Conservation (phyloP, 1,140 invertebrate genomes). For the Magallana angulata region DNA sequence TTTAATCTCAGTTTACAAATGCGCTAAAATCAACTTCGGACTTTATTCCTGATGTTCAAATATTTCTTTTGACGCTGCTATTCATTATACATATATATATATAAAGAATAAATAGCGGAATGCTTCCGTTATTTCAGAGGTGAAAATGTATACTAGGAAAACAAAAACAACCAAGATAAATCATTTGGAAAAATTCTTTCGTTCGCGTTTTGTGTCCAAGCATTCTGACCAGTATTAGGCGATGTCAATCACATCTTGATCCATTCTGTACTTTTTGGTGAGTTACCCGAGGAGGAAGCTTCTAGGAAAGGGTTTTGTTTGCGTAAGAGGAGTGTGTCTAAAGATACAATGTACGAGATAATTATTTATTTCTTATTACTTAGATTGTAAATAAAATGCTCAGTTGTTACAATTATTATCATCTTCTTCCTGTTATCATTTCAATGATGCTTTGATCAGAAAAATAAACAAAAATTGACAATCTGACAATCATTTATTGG, state of each 20-base stretch:
- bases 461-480: background rate
- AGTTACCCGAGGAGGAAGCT: background rate
- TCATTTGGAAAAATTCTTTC: background rate
- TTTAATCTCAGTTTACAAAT: too few relatives aligned
- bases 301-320: background rate
- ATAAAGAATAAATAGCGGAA: too few relatives aligned
- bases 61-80: too few relatives aligned
- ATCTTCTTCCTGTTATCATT: background rate
- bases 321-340: conserved; percentile 14
- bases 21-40: too few relatives aligned
- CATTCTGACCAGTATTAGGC: conserved; percentile 20
- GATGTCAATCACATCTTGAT: background rate
- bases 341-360: background rate
- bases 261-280: conserved; percentile 9
- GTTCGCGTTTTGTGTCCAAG: conserved; percentile 24
- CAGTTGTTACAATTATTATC: background rate
- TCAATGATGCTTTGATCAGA: conserved; percentile 1
- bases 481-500: background rate
- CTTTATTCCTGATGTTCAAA: too few relatives aligned
- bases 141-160: background rate
- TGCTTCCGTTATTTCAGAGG: background rate
- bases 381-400: conserved; percentile 32
- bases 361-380: conserved; percentile 22
- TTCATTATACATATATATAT: too few relatives aligned
- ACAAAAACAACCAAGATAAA: background rate